Conservation (phyloP, 1,140 invertebrate species). For the Apis florea region DNA sequence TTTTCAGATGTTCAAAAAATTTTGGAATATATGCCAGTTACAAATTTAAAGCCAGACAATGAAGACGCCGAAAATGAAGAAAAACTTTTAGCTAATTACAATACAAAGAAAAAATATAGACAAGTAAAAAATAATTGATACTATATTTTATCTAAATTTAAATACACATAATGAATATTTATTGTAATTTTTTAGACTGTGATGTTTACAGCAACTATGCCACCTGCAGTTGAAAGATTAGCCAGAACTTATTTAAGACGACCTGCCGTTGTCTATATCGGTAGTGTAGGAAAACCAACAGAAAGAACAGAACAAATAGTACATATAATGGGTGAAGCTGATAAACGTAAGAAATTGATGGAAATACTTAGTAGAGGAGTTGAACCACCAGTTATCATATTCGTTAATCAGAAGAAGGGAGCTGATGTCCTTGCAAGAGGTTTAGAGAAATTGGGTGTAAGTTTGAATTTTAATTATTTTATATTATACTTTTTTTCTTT, state of each 20-base stretch:
- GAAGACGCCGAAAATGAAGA: slow-evolving; percentile 98
- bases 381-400: slow-evolving; percentile 99
- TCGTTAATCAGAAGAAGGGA: slow-evolving; percentile 99
- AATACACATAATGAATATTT: slow-evolving; percentile 18
- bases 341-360: slow-evolving; percentile 95
- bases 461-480: slow-evolving; percentile 60
- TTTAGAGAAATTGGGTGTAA: slow-evolving; percentile 95
- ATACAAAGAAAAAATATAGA: slow-evolving; percentile 98
- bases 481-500: neutral
- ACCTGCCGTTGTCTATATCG: slow-evolving; percentile 99
- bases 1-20: slow-evolving; percentile 96
- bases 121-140: slow-evolving; percentile 82
- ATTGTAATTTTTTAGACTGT: slow-evolving; percentile 88
- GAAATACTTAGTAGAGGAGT: slow-evolving; percentile 92
- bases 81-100: slow-evolving; percentile 95
- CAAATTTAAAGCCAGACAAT: slow-evolving; percentile 98
- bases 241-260: slow-evolving; percentile 96
- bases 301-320: slow-evolving; percentile 99
- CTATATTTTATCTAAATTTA: slow-evolving; percentile 9
- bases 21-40: slow-evolving; percentile 98
- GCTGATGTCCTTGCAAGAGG: slow-evolving; percentile 98
- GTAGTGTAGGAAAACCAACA: slow-evolving; percentile 98
- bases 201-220: slow-evolving; percentile 99
- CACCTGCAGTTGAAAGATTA: slow-evolving; percentile 96
- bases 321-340: slow-evolving; percentile 95